Evolutionary conservation across 2,888 invertebrate species (phyloP), one percentile per base, ranked within the genome.

Genomic region (Himalopsyche anomala): DNA sequence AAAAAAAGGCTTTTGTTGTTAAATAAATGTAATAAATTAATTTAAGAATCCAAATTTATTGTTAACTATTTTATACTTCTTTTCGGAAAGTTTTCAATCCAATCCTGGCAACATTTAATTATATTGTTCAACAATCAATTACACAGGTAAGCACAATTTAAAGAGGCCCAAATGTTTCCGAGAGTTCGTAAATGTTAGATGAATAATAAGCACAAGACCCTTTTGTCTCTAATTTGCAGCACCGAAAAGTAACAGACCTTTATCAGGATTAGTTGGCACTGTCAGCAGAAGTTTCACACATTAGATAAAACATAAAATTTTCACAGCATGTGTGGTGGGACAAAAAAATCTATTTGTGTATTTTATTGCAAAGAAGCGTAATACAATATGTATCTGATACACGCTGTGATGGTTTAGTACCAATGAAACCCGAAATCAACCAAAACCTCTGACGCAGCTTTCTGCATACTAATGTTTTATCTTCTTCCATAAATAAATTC

Each of bases 381-480:
- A 74, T 74, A 38, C 19, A 74, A 38, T 74, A 74, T 74, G 15
- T 36, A 74, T 74, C 74, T 38, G 15, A 9, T 12, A 36, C 38
- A 38, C 19, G 11, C 28, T 19, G 12, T 36, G 36, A 74, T 74
- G 74, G 74, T 74, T 51, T 15, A 51, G 28, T 74, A 74, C 74
- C 28, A 74, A 74, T 74, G 74, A 74, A 74, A 74, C 36, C 74
- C 74, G 4, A 74, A 74, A 74, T 74, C 74, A 74, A 38, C 28
- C 74, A 74, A 28, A 36, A 38, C 74, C 74, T 28, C 38, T 9
- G 28, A 5, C 36, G 12, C 36, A 74, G 36, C 74, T 36, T 74
- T 74, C 74, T 11, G 74, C 19, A 74, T 74, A 74, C 74, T 36
- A 36, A 74, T 51, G 51, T 15, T 36, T 74, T 28, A 74, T 74